Base-by-base conservation (phyloP, 1,140 invertebrate genomes). In the Bombus superbus region DNA sequence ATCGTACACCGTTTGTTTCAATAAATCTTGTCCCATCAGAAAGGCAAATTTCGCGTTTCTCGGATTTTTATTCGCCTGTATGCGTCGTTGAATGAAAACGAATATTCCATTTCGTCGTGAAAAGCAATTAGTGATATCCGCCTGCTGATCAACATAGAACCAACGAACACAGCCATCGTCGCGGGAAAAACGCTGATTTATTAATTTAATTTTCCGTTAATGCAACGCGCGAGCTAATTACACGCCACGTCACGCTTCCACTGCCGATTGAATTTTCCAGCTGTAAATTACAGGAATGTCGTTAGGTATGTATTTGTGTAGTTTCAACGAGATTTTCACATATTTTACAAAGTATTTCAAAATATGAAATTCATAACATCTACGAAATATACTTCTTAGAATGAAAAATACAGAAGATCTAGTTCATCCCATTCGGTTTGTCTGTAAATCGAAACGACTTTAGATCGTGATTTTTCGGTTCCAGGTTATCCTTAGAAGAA, bases 51-150 rank as follows among this genome's bases (percentile, higher is more conserved):
- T 18, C 10, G 18, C 9, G n/a, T 38, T 38, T 69, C 8, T 8
- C 18, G 42, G 11, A 78, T 40, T 42, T 40, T 22, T n/a, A 13
- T 79, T 78, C 10, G 13, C 59, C 0, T 25, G 3, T 11, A 15
- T 6, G 11, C 13, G 47, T 73, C 38, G 13, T 18, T 13, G 44
- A 73, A 53, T 38, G 1, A 66, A 66, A 44, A 32, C 59, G 10
- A 66, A 66, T 32, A 69, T 40, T 57, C 78, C 32, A 13, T 25
- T 47, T 13, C 18, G 4, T 28, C 10, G 18, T 38, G 40, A 42
- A 74, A 81, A 42, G 9, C 69, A 73, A 59, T 77, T 77, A 68
- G 35, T 22, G 22, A 68, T 38, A 35, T 53, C 38, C 44, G 11
- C 59, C 9, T n/a, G 32, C 32, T 47, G 44, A 83, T 82, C 40